Conservation (phyloP, 1,140 invertebrate species). For the Paraescarpia echinospica region DNA sequence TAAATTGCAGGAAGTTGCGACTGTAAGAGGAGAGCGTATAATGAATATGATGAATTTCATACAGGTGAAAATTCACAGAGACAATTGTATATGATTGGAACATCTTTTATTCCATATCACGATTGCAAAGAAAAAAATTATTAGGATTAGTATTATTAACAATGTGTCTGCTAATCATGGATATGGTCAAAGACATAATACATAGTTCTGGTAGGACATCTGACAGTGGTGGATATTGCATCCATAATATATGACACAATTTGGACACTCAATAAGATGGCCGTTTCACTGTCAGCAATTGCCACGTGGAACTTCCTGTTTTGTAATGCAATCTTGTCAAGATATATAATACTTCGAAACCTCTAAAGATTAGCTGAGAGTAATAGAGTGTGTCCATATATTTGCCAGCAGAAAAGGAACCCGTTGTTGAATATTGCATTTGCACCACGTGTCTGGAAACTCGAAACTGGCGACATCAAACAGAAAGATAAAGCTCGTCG, state of each 20-base stretch:
- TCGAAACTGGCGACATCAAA: neutral
- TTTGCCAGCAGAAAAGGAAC: neutral
- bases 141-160: too few relatives aligned
- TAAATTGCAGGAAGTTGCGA: too few relatives aligned
- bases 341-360: neutral
- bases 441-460: neutral
- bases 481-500: neutral
- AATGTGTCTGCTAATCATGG: neutral
- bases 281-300: neutral
- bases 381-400: neutral
- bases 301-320: neutral
- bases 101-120: too few relatives aligned
- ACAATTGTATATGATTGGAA: neutral
- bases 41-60: neutral
- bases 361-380: too few relatives aligned
- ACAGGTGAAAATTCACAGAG: neutral
- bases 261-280: neutral
- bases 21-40: neutral
- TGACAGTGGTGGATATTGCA: neutral
- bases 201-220: neutral
- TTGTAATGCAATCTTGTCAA: neutral
- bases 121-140: too few relatives aligned
- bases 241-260: neutral
- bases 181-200: neutral
- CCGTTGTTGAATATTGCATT: neutral